These are phyloP conservation scores for Ephestia elutella DNA, from an alignment of 1,140 invertebrate genomes.

Conservation along the genomic window DNA sequence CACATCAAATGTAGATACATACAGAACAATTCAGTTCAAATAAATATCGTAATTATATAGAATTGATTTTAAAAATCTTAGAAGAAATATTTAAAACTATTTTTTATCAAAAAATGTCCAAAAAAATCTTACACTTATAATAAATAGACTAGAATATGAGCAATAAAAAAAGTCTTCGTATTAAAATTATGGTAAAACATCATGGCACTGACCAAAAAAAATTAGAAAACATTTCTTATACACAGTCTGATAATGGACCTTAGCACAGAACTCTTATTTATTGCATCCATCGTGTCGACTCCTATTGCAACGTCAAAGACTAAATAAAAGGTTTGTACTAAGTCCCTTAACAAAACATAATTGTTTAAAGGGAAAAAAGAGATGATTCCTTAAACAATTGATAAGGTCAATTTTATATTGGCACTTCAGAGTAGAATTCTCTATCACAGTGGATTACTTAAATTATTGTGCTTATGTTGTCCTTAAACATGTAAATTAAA, in stretches of 20 bases:
- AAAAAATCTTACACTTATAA: slow-evolving; percentile 42
- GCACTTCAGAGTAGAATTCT: slow-evolving; percentile 50
- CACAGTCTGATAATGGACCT: neutral
- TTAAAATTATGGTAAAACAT: slow-evolving; percentile 23
- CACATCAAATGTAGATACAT: too few species aligned
- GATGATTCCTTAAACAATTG: too few species aligned
- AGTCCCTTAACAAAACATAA: too few species aligned
- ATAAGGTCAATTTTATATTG: slow-evolving; percentile 30
- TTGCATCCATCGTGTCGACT: too few species aligned
- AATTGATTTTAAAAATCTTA: neutral
- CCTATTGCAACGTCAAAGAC: too few species aligned
- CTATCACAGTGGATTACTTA: slow-evolving; percentile 57
- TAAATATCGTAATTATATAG: neutral
- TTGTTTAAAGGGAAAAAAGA: too few species aligned
- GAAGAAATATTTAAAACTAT: neutral
- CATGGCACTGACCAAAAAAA: slow-evolving; percentile 52
- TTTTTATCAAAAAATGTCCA: neutral
- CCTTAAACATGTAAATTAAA: slow-evolving; percentile 1
- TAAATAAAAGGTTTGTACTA: too few species aligned
- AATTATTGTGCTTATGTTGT: slow-evolving; percentile 33
- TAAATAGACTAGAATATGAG: slow-evolving; percentile 73
- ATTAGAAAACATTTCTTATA: slow-evolving; percentile 18
- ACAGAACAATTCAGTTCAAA: too few species aligned
- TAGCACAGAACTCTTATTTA: too few species aligned
- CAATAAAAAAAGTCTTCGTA: slow-evolving; percentile 61